A percentile compares a stretch with the other conserved stretches of the same genome.
phyloP scores from a whole-genome alignment of 2,797 vertebrate genomes.

The Pygocentrus nattereri region DNA sequence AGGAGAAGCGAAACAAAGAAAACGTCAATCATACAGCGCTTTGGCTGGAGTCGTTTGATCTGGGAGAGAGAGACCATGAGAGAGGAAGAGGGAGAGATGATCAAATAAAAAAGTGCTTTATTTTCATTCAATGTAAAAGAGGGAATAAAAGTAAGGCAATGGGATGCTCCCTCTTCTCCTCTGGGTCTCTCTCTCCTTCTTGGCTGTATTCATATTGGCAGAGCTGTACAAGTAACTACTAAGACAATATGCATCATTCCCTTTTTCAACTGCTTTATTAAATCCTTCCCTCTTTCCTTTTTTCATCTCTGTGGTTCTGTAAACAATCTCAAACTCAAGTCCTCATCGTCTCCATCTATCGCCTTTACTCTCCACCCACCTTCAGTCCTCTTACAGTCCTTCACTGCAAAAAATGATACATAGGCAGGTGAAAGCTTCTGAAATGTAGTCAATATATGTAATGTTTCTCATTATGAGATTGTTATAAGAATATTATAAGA shows the following conservation, averaged over 20 bases:
- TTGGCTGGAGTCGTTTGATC: slow-evolving; percentile 77
- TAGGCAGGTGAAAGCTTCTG: not conserved
- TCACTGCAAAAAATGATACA: not conserved
- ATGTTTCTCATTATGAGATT: not conserved
- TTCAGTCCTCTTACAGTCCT: not conserved
- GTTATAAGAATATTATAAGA: not conserved
- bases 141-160: slow-evolving; percentile 11
- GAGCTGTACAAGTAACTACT: slow-evolving; percentile 52
- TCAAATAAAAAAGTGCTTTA: slow-evolving; percentile 51
- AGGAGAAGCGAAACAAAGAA: slow-evolving; percentile 42
- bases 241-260: slow-evolving; percentile 52
- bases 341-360: slow-evolving; percentile 24
- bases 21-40: slow-evolving; percentile 76
- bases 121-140: slow-evolving; percentile 37
- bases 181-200: slow-evolving; percentile 42
- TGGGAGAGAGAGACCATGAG: slow-evolving; percentile 55
- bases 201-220: slow-evolving; percentile 48
- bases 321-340: slow-evolving; percentile 38
- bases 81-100: slow-evolving; percentile 54
- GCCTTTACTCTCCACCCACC: slow-evolving; percentile 32
- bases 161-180: slow-evolving; percentile 41
- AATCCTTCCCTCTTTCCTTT: slow-evolving; percentile 28
- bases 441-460: not conserved
- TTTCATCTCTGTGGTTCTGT: slow-evolving; percentile 37
- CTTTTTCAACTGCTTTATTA: slow-evolving; percentile 22